Evolutionary conservation across 2,888 invertebrate genomes (phyloP), one percentile per base, ranked within the genome.

Genomic region (Clistopyga incitator): DNA sequence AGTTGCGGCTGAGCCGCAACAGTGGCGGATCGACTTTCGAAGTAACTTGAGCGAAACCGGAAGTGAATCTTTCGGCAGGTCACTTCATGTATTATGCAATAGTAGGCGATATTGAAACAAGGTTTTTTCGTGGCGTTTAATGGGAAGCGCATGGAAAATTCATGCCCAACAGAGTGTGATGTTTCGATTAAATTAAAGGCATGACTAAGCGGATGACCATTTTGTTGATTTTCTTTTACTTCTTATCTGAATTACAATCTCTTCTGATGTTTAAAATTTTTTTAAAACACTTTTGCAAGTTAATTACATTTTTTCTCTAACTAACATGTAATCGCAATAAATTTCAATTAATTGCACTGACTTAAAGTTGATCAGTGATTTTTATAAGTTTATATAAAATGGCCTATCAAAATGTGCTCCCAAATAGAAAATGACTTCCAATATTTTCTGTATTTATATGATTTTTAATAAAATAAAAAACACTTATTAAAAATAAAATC

Each of bases 31-130:
- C 67, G 47, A 47, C 67, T 67, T 67, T 67, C 67, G 34, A 23
- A n/a, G 67, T 67, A 67, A 67, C 67, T 25, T 15, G 67, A 67
- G 23, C 47, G 45, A 47, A 47, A 47, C 67, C 67, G 67, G 67
- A 67, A 67, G 25, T 25, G 47, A 23, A 67, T 64, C 45, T 45
- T 67, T 45, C 45, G 67, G 67, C 45, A 8, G 47, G 67, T 45
- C 64, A 42, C 34, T 42, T 0, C 10, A 20, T 64, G 20, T 18
- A 38, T 64, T 64, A 38, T 38, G 64, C 38, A 64, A 64, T 15
- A 34, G 8, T 38, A n/a, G 18, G 38, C 10, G 64, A n/a, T 64
- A 15, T 8, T 18, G n/a, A 38, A 38, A 20, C n/a, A 20, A 64
- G 20, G 64, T 11, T 64, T 64, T 38, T 38, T 34, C 6, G 0